Evolutionary conservation across 2,797 vertebrate genomes (phyloP).

Genomic region (Onychomys leucogaster): DNA sequence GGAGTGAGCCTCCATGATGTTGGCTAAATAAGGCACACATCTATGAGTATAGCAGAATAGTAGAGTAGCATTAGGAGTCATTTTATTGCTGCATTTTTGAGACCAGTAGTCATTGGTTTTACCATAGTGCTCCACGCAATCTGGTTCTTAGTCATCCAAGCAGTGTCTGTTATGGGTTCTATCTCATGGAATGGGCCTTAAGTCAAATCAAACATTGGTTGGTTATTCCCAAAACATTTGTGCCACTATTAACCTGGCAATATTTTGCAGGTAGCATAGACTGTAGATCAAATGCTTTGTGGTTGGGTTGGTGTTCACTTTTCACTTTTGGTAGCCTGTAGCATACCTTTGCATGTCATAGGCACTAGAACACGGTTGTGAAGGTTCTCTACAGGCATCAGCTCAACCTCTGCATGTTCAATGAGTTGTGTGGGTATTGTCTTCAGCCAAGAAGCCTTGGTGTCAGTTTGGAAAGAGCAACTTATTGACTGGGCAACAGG

Average conservation of each 20-base stretch:
- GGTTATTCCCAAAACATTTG: neutral
- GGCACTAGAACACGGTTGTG: neutral
- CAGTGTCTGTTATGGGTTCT: neutral
- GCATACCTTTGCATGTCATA: neutral
- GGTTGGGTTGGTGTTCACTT: neutral
- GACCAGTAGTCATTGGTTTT: neutral
- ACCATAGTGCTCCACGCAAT: neutral
- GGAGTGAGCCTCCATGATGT: neutral
- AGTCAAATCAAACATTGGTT: neutral
- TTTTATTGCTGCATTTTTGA: neutral
- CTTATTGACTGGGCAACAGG: neutral
- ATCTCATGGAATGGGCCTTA: neutral
- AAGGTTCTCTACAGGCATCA: neutral
- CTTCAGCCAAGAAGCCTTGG: neutral
- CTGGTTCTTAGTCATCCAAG: neutral
- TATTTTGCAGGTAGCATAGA: neutral
- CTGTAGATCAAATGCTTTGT: neutral
- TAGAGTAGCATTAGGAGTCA: neutral
- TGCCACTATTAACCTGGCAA: neutral
- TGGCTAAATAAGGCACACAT: neutral
- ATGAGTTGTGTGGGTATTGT: neutral
- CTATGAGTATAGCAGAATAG: neutral
- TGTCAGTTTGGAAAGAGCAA: neutral
- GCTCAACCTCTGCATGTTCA: neutral
- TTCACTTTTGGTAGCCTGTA: neutral